Base-by-base conservation (phyloP, 2,888 invertebrate genomes). In the Ashinkailepas kermadecensis region DNA sequence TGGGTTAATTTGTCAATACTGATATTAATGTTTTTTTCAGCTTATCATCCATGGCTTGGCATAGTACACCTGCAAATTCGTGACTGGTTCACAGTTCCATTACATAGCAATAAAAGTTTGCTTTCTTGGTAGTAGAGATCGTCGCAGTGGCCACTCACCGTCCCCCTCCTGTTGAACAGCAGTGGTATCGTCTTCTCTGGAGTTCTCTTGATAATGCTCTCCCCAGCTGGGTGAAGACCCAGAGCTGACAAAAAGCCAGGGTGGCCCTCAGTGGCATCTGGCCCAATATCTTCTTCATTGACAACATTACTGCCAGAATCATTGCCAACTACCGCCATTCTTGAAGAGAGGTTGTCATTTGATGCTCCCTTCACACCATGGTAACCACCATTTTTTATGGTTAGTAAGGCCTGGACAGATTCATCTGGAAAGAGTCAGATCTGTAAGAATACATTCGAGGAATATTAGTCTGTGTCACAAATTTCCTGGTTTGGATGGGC, bases 321-420 rank as follows among this genome's bases (percentile, higher is more conserved):
- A 39, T 39, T 39, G 7, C 18, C 56, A 4, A 56, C 15, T n/a
- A 9, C 11, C 9, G 23, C 74, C 21, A 56, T 56, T 9, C 56
- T 10, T 21, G 74, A 39, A 11, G 74, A 8, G 10, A 56, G 10
- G 56, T 13, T 21, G 15, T 21, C 56, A 21, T 39, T 39, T 39
- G 10, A 3, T 56, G 90, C 89, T 85, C 92, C 92, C 85, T 90
- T 89, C 86, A 91, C 91, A 83, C 91, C 87, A 80, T 86, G 86
- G 86, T 88, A 88, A 65, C 88, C 88, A 84, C 90, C 90, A 86
- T 91, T 91, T 87, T 90, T 90, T 84, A 90, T 89, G 81, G 90
- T 89, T 82, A 90, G 87, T 82, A 90, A 85, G 74, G 90, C 89
- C 84, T 89, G 89, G 57, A 89, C 90, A 84, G 89, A 89, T 87